These are phyloP conservation scores for Siniperca obscura DNA, from an alignment of 2,797 vertebrate species.

Conservation along the genomic window DNA sequence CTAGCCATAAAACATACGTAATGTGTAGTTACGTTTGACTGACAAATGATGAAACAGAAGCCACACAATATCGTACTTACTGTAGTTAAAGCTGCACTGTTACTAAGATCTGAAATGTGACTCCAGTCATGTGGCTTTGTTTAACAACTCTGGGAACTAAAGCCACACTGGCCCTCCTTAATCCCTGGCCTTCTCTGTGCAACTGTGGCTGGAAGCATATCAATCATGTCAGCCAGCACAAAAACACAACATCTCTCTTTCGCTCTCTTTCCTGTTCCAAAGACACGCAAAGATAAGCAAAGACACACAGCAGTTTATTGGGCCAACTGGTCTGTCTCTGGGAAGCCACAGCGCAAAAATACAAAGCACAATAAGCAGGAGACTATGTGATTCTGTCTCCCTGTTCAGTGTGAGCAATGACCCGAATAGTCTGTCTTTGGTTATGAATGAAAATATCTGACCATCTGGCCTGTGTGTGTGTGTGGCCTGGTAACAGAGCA, in stretches of 20 bases:
- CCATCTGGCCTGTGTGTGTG: conserved; percentile 44
- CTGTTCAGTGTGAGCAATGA: conserved; percentile 55
- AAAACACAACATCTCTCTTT: conserved; percentile 41
- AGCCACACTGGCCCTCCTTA: conserved; percentile 51
- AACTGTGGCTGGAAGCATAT: conserved; percentile 48
- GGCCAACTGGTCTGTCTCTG: conserved; percentile 44
- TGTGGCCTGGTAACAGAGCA: conserved; percentile 21
- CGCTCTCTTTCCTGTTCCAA: conserved; percentile 35
- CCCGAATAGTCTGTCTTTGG: conserved; percentile 34
- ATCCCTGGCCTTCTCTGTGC: conserved; percentile 46
- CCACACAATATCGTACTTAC: conserved; percentile 19
- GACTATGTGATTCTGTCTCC: conserved; percentile 55
- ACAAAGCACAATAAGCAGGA: conserved; percentile 56
- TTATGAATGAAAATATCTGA: conserved; percentile 47
- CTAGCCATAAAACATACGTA: background rate
- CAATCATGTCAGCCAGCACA: conserved; percentile 42
- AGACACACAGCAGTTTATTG: conserved; percentile 38
- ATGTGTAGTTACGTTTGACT: background rate
- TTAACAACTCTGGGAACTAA: conserved; percentile 69
- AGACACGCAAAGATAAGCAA: conserved; percentile 60
- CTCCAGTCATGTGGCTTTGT: conserved; percentile 70
- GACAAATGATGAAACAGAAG: conserved; percentile 35
- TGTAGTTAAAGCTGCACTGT: conserved; percentile 44
- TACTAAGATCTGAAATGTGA: conserved; percentile 60
- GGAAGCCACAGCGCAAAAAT: conserved; percentile 44